phyloP scores from a whole-genome alignment of 2,113 vertebrate species.

The Eublepharis macularius region DNA sequence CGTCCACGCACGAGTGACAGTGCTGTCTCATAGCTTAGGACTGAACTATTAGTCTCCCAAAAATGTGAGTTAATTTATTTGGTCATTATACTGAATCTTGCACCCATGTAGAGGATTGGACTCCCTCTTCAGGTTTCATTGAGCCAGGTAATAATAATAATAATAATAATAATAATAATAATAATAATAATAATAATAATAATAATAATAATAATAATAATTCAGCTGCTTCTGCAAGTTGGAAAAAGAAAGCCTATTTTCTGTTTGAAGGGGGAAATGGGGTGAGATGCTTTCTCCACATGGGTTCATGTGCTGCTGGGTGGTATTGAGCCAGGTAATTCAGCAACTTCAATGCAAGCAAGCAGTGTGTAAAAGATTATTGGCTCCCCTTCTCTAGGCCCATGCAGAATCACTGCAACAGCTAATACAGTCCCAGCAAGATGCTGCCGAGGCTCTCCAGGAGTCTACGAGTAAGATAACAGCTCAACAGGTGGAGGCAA shows the following conservation, averaged over 20 bases:
- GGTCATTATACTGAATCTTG: too few relatives aligned
- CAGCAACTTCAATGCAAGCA: background rate
- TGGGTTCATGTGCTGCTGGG: too few relatives aligned
- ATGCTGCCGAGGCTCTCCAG: conserved; percentile 78
- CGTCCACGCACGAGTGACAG: too few relatives aligned
- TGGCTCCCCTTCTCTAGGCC: conserved; percentile 65
- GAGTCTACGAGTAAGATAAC: conserved; percentile 81
- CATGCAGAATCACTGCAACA: conserved; percentile 85
- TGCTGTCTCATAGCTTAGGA: too few relatives aligned
- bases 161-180: too few relatives aligned
- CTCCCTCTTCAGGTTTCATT: background rate
- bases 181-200: too few relatives aligned
- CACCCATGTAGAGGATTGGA: too few relatives aligned
- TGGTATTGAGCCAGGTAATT: too few relatives aligned
- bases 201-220: too few relatives aligned
- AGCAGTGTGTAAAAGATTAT: background rate
- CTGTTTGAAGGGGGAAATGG: background rate
- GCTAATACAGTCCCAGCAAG: conserved; percentile 80
- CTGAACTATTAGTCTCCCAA: background rate
- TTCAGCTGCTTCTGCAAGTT: background rate
- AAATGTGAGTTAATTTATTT: background rate
- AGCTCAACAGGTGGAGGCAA: conserved; percentile 83
- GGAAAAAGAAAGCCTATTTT: background rate
- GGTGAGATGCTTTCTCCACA: too few relatives aligned
- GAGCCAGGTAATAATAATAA: too few relatives aligned